phyloP scores from a whole-genome alignment of 2,797 vertebrate genomes.

The Spizella passerina region DNA sequence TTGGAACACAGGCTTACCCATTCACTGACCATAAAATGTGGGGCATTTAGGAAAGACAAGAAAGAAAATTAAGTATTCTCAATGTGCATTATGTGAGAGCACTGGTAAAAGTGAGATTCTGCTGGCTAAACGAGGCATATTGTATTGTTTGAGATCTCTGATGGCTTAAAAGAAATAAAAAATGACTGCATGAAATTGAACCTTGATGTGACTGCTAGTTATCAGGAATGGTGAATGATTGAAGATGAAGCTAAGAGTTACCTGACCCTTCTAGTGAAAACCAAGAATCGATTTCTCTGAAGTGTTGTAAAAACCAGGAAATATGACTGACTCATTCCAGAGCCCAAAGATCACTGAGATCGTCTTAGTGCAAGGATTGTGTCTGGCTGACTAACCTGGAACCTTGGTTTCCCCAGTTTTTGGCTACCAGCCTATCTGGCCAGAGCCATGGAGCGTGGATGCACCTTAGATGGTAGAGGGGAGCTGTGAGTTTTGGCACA shows the following conservation, averaged over 20 bases:
- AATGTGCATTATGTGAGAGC: neutral
- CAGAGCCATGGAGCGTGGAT: neutral
- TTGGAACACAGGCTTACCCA: neutral
- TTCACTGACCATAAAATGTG: neutral
- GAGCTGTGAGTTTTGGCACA: neutral
- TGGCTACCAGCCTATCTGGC: neutral
- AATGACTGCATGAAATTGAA: neutral
- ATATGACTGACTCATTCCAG: neutral
- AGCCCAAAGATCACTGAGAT: neutral
- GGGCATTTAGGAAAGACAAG: neutral
- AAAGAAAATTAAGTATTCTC: neutral
- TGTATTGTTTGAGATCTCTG: neutral
- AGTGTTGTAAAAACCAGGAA: neutral
- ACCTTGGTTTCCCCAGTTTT: neutral
- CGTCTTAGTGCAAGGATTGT: fast-evolving
- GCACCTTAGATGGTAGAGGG: neutral
- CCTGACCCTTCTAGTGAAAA: neutral
- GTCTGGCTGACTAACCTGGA: neutral
- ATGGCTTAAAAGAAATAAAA: neutral
- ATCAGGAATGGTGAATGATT: neutral
- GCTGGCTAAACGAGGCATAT: neutral
- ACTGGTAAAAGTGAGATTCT: neutral
- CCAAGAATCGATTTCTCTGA: neutral
- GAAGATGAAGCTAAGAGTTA: neutral
- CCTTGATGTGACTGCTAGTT: neutral